Evolutionary conservation across 2,113 vertebrate genomes (phyloP).

Genomic region (Psammodynastes pulverulentus): DNA sequence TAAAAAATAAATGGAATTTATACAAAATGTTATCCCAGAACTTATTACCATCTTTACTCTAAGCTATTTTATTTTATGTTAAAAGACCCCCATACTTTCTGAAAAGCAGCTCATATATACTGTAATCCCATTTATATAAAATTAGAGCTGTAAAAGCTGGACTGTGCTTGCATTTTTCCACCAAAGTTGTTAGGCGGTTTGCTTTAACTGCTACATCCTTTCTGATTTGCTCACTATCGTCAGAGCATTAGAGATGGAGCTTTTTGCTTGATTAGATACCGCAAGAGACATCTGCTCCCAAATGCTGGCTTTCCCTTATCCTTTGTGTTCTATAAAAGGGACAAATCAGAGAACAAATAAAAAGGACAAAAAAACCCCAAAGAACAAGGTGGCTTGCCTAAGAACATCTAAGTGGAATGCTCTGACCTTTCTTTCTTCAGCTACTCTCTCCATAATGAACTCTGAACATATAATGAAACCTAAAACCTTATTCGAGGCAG

Average conservation of each 20-base stretch:
- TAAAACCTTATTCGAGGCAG: background rate
- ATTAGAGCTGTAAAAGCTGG: background rate
- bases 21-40: background rate
- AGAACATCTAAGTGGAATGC: background rate
- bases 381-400: background rate
- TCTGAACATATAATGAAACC: background rate
- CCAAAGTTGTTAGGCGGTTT: background rate
- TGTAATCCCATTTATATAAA: background rate
- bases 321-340: background rate
- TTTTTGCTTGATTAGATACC: background rate
- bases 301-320: background rate
- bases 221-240: background rate
- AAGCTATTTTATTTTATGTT: background rate
- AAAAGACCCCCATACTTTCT: background rate
- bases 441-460: background rate
- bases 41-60: background rate
- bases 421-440: background rate
- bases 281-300: background rate
- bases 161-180: background rate
- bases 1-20: background rate
- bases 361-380: background rate
- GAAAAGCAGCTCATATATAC: background rate
- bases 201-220: background rate
- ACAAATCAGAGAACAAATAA: background rate
- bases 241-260: background rate